Conservation (phyloP, 2,888 invertebrate genomes). For the Pheosia tremula region DNA sequence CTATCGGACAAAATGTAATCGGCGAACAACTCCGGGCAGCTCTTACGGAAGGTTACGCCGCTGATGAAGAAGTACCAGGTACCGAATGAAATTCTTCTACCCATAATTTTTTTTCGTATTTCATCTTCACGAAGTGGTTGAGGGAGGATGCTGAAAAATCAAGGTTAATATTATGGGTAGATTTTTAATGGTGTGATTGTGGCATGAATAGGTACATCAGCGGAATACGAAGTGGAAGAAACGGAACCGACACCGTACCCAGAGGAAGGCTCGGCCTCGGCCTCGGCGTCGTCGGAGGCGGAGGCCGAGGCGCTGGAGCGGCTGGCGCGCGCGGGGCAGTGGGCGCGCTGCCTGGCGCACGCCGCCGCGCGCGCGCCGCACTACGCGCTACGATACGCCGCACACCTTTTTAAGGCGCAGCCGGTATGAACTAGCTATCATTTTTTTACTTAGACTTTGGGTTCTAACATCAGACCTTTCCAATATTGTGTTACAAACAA, state of each 20-base stretch:
- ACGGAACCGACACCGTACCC: conserved; percentile 21
- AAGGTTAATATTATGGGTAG: no score
- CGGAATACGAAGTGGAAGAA: conserved; percentile 58
- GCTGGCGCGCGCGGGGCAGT: conserved; percentile 74
- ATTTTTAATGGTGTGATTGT: not conserved
- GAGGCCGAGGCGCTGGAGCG: conserved; percentile 64
- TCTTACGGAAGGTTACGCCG: conserved; percentile 59
- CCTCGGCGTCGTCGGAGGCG: conserved; percentile 37
- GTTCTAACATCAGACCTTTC: no score
- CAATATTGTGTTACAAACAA: no score
- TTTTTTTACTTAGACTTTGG: not conserved
- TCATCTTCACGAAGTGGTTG: no score
- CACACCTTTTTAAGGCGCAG: conserved; percentile 69
- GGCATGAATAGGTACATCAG: conserved; percentile 39
- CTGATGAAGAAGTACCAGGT: conserved; percentile 59
- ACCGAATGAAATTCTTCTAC: not conserved
- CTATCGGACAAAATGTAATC: conserved; percentile 75
- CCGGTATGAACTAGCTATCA: conserved; percentile 46
- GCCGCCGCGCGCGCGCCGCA: conserved; percentile 68
- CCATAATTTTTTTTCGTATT: no score
- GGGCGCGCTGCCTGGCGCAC: conserved; percentile 75
- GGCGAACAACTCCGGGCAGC: conserved; percentile 75
- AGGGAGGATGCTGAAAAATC: no score
- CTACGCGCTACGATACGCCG: conserved; percentile 71
- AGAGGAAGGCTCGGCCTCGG: conserved; percentile 25